A percentile compares a stretch with the other conserved stretches of the same genome.
Conservation (phyloP, 2,888 invertebrate genomes). For the Zygothrica quintamaculata region DNA sequence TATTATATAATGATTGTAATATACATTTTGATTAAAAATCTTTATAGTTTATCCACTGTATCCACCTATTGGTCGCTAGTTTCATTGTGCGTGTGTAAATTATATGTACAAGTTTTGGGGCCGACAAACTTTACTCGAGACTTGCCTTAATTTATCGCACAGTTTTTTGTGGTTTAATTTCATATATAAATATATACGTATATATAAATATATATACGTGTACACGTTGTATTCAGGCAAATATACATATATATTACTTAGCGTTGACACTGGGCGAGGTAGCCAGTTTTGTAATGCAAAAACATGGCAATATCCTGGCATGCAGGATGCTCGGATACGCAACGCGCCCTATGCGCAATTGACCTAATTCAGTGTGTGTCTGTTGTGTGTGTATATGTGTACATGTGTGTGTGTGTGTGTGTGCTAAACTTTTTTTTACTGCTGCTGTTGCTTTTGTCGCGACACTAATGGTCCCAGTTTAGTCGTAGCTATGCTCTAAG, state of each 20-base stretch:
- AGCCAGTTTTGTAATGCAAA: slow-evolving; percentile 23
- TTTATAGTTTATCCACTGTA: background rate
- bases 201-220: slow-evolving; percentile 9
- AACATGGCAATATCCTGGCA: slow-evolving; percentile 47
- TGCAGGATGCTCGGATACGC: slow-evolving; percentile 48
- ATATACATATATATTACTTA: slow-evolving; percentile 34
- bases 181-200: slow-evolving; percentile 16
- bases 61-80: slow-evolving; percentile 5
- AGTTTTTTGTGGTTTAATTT: slow-evolving; percentile 30
- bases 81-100: slow-evolving; percentile 53
- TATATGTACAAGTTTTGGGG: slow-evolving; percentile 60
- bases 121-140: slow-evolving; percentile 36
- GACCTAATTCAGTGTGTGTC: slow-evolving; percentile 73
- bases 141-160: slow-evolving; percentile 56
- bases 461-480: slow-evolving; percentile 56
- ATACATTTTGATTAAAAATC: no score
- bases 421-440: slow-evolving; percentile 15
- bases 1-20: no score
- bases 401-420: slow-evolving; percentile 11
- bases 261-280: slow-evolving; percentile 20
- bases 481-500: slow-evolving; percentile 31
- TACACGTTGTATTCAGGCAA: background rate
- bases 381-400: slow-evolving; percentile 7
- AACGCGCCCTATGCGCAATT: slow-evolving; percentile 55
- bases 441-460: slow-evolving; percentile 22